Evolutionary conservation across 2,888 invertebrate genomes (phyloP).

Genomic region (Acrobasis repandana): DNA sequence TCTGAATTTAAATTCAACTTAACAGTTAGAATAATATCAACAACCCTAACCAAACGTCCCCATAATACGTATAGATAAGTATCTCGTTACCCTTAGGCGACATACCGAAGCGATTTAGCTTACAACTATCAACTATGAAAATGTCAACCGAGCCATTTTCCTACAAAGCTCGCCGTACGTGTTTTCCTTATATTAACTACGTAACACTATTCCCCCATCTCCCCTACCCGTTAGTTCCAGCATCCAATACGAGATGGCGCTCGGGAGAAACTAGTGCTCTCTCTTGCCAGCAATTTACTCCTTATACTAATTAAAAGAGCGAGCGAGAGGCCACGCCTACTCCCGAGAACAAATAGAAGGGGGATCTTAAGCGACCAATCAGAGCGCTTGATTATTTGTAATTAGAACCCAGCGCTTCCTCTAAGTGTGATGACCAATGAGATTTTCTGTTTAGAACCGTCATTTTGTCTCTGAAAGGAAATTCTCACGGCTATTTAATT

Average conservation of each 20-base stretch:
- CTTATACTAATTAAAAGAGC: slow-evolving; percentile 83
- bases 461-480: slow-evolving; percentile 57
- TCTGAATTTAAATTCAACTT: background rate
- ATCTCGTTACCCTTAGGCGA: slow-evolving; percentile 30
- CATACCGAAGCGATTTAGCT: slow-evolving; percentile 56
- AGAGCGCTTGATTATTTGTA: slow-evolving; percentile 80
- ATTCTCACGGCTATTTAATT: slow-evolving; percentile 61
- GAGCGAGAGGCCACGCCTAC: slow-evolving; percentile 76
- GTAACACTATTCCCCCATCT: slow-evolving; percentile 70
- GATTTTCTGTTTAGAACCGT: slow-evolving; percentile 69
- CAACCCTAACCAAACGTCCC: slow-evolving; percentile 7
- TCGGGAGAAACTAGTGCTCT: slow-evolving; percentile 70
- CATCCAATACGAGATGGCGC: slow-evolving; percentile 81
- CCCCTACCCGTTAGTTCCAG: slow-evolving; percentile 64
- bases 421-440: slow-evolving; percentile 76
- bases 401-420: slow-evolving; percentile 80
- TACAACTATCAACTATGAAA: slow-evolving; percentile 65
- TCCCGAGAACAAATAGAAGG: slow-evolving; percentile 78
- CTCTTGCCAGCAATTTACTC: slow-evolving; percentile 82
- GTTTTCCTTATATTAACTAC: slow-evolving; percentile 80
- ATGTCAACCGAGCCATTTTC: slow-evolving; percentile 76
- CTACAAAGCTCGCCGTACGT: slow-evolving; percentile 72
- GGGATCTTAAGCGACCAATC: slow-evolving; percentile 72
- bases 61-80: slow-evolving; percentile 21
- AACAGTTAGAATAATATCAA: slow-evolving; percentile 5